These are phyloP conservation scores for Halcyon badia DNA, from an alignment of 2,797 vertebrate species.

Conservation along the genomic window DNA sequence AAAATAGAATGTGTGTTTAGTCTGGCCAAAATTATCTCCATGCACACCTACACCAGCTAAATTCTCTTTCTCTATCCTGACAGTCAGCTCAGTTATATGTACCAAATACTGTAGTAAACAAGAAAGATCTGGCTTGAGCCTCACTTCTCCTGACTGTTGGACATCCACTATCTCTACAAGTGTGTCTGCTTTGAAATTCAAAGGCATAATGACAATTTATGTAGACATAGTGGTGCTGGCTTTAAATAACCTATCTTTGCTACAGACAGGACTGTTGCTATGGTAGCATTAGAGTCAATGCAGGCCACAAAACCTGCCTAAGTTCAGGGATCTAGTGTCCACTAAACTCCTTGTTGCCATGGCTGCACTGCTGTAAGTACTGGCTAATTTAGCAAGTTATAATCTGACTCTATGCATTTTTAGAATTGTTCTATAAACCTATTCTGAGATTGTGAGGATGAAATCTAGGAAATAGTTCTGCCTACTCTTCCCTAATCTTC, in stretches of 20 bases:
- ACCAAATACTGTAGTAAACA: accelerated
- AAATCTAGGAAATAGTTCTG: background rate
- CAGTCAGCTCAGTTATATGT: background rate
- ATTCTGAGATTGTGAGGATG: background rate
- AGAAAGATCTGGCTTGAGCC: background rate
- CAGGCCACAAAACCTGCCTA: background rate
- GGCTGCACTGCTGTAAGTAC: background rate
- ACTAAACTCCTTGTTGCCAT: background rate
- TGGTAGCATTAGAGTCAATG: slow-evolving; percentile 14
- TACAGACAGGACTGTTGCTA: slow-evolving; percentile 2
- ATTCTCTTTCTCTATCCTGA: background rate
- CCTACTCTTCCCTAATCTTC: background rate
- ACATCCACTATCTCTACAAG: background rate
- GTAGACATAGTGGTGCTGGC: background rate
- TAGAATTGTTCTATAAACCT: background rate
- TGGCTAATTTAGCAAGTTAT: background rate
- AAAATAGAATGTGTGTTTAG: background rate
- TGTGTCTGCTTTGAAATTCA: background rate
- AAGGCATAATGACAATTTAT: background rate
- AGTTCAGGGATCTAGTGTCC: background rate
- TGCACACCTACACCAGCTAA: background rate
- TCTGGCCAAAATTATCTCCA: background rate
- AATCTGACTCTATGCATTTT: background rate
- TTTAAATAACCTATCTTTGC: background rate
- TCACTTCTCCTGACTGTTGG: background rate